Conservation (phyloP, 2,113 vertebrate species). For the Mus pahari region DNA sequence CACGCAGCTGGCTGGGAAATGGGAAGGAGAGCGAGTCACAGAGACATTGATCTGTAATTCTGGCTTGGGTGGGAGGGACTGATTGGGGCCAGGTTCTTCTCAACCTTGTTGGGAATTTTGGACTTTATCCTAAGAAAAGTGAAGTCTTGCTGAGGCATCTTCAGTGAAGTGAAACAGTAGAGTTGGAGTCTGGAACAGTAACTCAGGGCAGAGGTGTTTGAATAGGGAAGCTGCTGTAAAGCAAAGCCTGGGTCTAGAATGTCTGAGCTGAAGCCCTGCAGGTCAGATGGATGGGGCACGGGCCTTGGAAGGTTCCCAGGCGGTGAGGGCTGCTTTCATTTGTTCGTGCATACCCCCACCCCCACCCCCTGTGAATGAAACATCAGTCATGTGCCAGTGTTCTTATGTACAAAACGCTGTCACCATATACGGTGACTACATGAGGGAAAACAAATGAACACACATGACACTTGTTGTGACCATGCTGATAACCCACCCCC, state of each 20-base stretch:
- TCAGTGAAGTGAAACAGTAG: neutral
- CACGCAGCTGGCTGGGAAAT: neutral
- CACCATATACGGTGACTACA: neutral
- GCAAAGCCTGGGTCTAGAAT: neutral
- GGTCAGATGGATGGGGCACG: neutral
- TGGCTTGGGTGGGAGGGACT: neutral
- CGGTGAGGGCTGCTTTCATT: neutral
- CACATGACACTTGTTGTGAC: neutral
- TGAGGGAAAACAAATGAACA: neutral
- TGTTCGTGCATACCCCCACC: neutral
- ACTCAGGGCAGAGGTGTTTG: neutral
- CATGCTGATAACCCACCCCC: neutral
- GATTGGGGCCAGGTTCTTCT: neutral
- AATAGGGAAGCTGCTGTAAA: neutral
- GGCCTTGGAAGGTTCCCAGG: neutral
- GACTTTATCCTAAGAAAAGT: neutral
- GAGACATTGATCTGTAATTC: neutral
- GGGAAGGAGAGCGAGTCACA: neutral
- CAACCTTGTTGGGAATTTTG: neutral
- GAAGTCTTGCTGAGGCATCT: neutral
- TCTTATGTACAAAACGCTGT: neutral
- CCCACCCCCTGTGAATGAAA: neutral
- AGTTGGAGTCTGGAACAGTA: neutral
- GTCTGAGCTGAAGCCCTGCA: neutral
- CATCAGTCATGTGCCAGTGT: rapidly evolving